Conservation (phyloP, 23 tunicate genomes). For the Pegea sp. region DNA sequence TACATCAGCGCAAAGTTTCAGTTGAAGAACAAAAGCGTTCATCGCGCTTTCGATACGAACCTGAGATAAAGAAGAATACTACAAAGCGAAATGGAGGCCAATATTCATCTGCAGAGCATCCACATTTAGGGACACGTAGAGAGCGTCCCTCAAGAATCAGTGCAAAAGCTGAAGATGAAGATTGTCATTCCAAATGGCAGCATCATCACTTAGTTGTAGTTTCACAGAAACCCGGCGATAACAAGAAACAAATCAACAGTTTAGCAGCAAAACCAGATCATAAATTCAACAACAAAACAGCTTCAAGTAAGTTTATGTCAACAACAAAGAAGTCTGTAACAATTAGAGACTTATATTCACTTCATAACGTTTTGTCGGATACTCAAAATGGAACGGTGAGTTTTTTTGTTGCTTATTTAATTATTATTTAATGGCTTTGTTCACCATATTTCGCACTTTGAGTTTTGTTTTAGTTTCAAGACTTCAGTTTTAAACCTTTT, state of each 20-base stretch:
- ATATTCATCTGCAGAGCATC: too few species aligned
- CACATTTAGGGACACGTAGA: slow-evolving; percentile 7
- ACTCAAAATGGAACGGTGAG: slow-evolving; percentile 98
- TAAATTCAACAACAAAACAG: too few species aligned
- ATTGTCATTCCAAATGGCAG: slow-evolving; percentile 40
- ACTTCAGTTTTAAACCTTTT: too few species aligned
- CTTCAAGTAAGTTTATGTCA: too few species aligned
- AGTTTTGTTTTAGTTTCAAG: too few species aligned
- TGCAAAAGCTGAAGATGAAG: slow-evolving; percentile 29
- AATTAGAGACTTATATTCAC: slow-evolving; percentile 71
- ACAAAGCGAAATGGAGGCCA: too few species aligned
- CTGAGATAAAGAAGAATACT: background rate
- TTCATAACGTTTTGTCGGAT: slow-evolving; percentile 87
- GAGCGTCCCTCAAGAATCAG: slow-evolving; percentile 6
- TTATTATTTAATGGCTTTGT: too few species aligned
- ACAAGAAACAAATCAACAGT: background rate
- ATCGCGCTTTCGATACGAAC: slow-evolving; percentile 6
- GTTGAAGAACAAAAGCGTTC: too few species aligned
- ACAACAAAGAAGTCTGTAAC: slow-evolving; percentile 2
- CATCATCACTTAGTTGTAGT: slow-evolving; percentile 70
- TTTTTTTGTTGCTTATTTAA: background rate
- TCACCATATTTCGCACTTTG: too few species aligned
- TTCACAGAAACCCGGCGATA: slow-evolving; percentile 34
- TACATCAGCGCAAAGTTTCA: too few species aligned
- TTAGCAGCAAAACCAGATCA: background rate